Conservation (phyloP, 2,888 invertebrate species). For the Oasisia sp. region DNA sequence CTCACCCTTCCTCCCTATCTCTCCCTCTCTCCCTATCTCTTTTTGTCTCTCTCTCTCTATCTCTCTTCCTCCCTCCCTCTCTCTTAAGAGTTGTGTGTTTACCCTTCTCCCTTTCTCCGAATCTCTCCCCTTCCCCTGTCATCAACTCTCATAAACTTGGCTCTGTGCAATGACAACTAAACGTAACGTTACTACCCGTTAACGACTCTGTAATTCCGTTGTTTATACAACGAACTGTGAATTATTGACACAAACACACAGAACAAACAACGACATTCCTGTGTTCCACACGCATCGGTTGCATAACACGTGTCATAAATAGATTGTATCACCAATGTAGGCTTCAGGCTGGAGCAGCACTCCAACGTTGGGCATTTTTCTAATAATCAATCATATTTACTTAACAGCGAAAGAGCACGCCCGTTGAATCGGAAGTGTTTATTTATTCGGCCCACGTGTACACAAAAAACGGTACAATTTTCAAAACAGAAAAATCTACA, state of each 20-base stretch:
- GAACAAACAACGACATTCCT: neutral
- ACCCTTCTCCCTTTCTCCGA: neutral
- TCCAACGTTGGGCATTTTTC: neutral
- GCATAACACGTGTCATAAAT: neutral
- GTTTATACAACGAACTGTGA: neutral
- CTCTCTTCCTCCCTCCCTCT: neutral
- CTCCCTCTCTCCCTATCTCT: neutral
- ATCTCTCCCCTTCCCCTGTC: constrained; percentile 20
- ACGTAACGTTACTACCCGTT: no score
- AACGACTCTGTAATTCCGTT: neutral
- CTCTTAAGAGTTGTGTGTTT: neutral
- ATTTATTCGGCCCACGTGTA: no score
- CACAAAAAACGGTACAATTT: no score
- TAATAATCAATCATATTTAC: neutral
- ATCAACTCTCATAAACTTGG: constrained; percentile 14
- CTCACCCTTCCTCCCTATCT: neutral
- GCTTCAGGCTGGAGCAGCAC: neutral
- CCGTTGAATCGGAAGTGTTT: no score
- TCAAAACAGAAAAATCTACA: no score
- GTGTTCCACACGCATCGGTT: neutral
- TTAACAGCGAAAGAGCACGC: neutral
- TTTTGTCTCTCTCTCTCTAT: neutral
- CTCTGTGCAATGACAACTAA: neutral
- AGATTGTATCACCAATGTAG: neutral
- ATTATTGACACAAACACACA: neutral